Evolutionary conservation across 2,797 vertebrate species (phyloP).

Genomic region (Okamejei kenojei): DNA sequence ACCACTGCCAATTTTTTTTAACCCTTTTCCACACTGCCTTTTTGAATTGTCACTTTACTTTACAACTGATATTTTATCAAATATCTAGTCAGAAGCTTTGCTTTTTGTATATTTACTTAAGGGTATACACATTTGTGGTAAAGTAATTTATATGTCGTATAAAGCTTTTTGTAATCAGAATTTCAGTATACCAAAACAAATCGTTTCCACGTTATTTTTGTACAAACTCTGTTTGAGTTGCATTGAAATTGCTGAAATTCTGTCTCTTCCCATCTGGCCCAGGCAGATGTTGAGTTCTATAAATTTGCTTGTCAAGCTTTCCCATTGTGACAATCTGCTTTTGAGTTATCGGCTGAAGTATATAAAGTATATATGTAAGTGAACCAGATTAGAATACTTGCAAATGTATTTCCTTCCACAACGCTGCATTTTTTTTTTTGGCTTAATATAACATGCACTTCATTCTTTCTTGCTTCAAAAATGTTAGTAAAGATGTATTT

Average conservation of each 20-base stretch:
- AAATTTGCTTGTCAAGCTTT: not conserved
- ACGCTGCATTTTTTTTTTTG: not conserved
- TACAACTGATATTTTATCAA: not conserved
- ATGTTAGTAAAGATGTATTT: not conserved
- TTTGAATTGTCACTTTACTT: not conserved
- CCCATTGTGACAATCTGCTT: not conserved
- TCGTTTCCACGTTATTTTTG: not conserved
- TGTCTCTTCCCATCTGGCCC: not conserved
- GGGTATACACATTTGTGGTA: not conserved
- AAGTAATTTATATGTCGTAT: not conserved
- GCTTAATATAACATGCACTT: not conserved
- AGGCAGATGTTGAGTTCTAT: not conserved
- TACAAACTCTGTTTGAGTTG: not conserved
- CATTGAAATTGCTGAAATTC: not conserved
- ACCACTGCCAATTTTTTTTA: not conserved
- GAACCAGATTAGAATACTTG: not conserved
- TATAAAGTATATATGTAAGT: not conserved
- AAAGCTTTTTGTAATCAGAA: not conserved
- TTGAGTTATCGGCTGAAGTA: not conserved
- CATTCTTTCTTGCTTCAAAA: not conserved
- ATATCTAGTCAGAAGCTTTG: not conserved
- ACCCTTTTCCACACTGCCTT: not conserved
- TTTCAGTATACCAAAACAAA: not conserved
- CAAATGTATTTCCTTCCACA: not conserved
- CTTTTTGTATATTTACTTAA: not conserved